Base-by-base conservation (phyloP, 2,113 vertebrate genomes). In the Rallus limicola region DNA sequence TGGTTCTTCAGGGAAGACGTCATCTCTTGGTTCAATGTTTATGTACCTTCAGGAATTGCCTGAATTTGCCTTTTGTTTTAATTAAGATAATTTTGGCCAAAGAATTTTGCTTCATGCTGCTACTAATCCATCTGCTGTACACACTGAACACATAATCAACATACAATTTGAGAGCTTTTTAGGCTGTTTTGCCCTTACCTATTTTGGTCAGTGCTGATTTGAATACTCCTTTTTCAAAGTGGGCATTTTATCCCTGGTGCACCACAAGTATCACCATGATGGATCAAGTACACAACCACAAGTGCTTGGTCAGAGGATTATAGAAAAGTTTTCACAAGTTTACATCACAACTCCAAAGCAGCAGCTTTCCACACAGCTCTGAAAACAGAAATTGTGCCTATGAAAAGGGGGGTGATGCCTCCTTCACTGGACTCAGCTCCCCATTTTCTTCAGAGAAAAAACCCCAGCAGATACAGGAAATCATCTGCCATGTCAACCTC, bases 201-300 rank as follows among this genome's bases (percentile, higher is more conserved):
- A 75, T 33, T 44, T n/a, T 2, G 2, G 10, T 26, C 63, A 74
- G 20, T 4, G 11, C 20, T 64, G 15, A 34, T 20, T 38, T 31
- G 16, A 31, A 50, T 9, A 17, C 9, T 18, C 5, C 36, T 62
- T 55, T 69, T 65, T 31, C 15, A 50, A 64, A 90, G 40, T 8
- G 13, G 21, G n/a, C 44, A 3, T 36, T 62, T 67, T 16, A 9
- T 19, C 11, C 21, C 38, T 2, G 0, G 9, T 31, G 2, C 3
- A 11, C 20, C 26, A 67, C n/a, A 67, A 5, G 2, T 15, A 59
- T 28, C 40, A 26, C 4, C 31, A 15, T 3, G 17, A 38, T 9
- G n/a, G 33, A 63, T 17, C 26, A 74, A 36, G 13, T 7, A 48
- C 16, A 44, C 16, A 42, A 50, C 4, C 23, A 80, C 50, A 65